Percentiles rank a stretch among this genome's conserved stretches.
Conservation (phyloP, 1,140 invertebrate species). For the Agrypnia vestita region DNA sequence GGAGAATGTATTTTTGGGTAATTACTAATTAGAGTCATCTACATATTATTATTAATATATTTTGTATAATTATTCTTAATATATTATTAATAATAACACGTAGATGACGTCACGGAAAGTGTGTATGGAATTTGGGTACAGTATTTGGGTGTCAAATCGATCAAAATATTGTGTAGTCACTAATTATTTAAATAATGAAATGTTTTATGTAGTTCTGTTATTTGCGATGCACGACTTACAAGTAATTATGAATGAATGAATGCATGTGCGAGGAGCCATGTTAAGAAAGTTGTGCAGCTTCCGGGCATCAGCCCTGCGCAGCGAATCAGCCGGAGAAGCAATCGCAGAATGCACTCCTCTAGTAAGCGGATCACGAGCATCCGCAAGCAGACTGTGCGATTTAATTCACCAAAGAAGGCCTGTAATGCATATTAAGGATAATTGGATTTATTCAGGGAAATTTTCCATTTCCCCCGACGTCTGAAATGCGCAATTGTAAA, state of each 20-base stretch:
- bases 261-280: neutral
- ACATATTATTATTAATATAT: too few species aligned
- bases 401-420: constrained; percentile 55
- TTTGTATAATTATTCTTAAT: too few species aligned
- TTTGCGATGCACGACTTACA: too few species aligned
- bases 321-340: neutral
- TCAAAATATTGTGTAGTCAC: too few species aligned
- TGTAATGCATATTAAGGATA: constrained; percentile 57
- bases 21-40: too few species aligned
- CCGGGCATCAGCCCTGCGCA: neutral
- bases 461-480: constrained; percentile 44
- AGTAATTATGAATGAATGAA: neutral
- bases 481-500: neutral
- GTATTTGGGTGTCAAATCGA: too few species aligned
- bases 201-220: too few species aligned
- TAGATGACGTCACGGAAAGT: too few species aligned
- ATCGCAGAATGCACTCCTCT: neutral
- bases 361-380: constrained; percentile 50
- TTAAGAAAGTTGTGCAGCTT: constrained; percentile 21
- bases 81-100: too few species aligned
- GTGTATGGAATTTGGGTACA: too few species aligned
- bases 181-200: too few species aligned
- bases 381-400: constrained; percentile 50
- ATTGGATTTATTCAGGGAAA: constrained; percentile 58
- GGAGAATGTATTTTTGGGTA: too few species aligned